phyloP scores from a whole-genome alignment of 1,140 invertebrate species.

The Pissodes strobi region DNA sequence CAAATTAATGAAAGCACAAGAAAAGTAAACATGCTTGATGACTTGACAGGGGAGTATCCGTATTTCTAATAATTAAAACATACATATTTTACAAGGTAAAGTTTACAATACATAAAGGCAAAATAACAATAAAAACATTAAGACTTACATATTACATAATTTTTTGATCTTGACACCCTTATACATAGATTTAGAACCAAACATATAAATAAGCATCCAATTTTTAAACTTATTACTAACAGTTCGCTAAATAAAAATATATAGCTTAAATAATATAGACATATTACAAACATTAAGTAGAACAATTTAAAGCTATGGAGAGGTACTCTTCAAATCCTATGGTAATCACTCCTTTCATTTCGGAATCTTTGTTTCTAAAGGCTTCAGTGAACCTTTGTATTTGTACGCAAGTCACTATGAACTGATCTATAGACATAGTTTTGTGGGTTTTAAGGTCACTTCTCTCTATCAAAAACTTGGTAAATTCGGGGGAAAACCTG shows the following conservation, averaged over 20 bases:
- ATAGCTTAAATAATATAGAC: too few species aligned
- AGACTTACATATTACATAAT: not conserved
- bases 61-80: not conserved
- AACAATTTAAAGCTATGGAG: constrained; percentile 72
- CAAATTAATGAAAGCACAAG: too few species aligned
- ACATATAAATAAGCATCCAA: too few species aligned
- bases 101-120: constrained; percentile 10
- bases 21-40: too few species aligned
- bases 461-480: constrained; percentile 72
- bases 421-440: constrained; percentile 81
- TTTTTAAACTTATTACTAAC: too few species aligned
- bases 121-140: constrained; percentile 1
- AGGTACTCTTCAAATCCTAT: constrained; percentile 88
- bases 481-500: constrained; percentile 77
- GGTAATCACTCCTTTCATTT: constrained; percentile 75
- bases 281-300: constrained; percentile 57
- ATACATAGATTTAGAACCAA: not conserved
- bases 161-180: not conserved
- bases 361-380: constrained; percentile 73
- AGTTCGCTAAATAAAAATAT: too few species aligned
- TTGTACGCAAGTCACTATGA: constrained; percentile 86
- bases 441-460: constrained; percentile 65
- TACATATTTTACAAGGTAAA: constrained; percentile 7
- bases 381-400: constrained; percentile 85
- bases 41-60: not conserved